Percentiles rank a stretch among this genome's conserved stretches.
phyloP scores from a whole-genome alignment of 2,888 invertebrate species.

The Lampropteryx suffumata region DNA sequence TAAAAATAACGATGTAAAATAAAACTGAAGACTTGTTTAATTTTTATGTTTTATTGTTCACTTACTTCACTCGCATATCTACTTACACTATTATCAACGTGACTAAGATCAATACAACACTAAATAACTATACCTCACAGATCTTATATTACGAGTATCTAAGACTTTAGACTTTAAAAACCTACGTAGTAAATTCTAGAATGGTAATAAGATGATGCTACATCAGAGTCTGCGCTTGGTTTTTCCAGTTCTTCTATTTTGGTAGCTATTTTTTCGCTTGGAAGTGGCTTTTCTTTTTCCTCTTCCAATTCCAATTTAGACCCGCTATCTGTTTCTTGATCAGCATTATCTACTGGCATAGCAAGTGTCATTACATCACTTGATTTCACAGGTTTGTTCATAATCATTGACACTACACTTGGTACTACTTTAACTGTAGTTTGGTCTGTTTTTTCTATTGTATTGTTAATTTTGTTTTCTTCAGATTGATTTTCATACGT shows the following conservation, averaged over 20 bases:
- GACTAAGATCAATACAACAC: constrained; percentile 21
- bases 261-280: too few species aligned
- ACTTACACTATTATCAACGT: constrained; percentile 15
- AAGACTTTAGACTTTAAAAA: constrained; percentile 13
- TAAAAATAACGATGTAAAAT: not conserved
- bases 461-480: constrained; percentile 32
- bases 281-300: too few species aligned
- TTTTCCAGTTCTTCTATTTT: constrained; percentile 42
- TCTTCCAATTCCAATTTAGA: constrained; percentile 26
- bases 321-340: not conserved
- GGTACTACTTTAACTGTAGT: constrained; percentile 42
- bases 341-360: constrained; percentile 29
- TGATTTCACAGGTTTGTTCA: constrained; percentile 26
- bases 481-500: constrained; percentile 28
- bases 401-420: constrained; percentile 41
- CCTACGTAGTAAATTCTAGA: constrained; percentile 64
- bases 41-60: constrained; percentile 21
- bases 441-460: constrained; percentile 35
- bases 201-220: constrained; percentile 70
- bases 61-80: constrained; percentile 5
- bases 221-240: constrained; percentile 57
- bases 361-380: constrained; percentile 29
- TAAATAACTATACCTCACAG: constrained; percentile 19
- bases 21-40: not conserved
- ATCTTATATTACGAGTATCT: not conserved